Evolutionary conservation across 2,113 vertebrate species (phyloP).

Genomic region (Tragulus kanchil): DNA sequence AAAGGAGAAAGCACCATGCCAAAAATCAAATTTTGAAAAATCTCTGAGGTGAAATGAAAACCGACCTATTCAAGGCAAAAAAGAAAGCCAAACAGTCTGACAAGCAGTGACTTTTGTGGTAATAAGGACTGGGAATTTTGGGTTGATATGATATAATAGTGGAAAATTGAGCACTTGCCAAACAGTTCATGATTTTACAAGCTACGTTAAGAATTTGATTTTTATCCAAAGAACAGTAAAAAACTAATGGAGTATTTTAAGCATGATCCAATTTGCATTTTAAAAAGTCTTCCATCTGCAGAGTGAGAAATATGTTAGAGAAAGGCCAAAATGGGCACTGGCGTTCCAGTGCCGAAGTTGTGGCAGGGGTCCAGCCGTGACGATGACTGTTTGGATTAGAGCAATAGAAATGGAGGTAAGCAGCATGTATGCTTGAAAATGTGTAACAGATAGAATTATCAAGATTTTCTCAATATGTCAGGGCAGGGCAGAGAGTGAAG

Average conservation of each 20-base stretch:
- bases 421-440: not conserved
- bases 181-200: slow-evolving; percentile 38
- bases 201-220: slow-evolving; percentile 17
- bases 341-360: not conserved
- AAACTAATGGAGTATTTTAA: slow-evolving; percentile 54
- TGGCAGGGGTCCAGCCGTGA: not conserved
- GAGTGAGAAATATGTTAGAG: slow-evolving; percentile 31
- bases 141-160: not conserved
- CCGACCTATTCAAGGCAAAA: not conserved
- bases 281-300: not conserved
- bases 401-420: not conserved
- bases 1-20: not conserved
- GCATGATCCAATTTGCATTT: slow-evolving; percentile 42
- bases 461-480: not conserved
- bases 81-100: not conserved
- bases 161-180: slow-evolving; percentile 44
- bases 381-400: not conserved
- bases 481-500: not conserved
- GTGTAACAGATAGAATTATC: not conserved
- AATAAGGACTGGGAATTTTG: not conserved
- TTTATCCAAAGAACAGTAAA: slow-evolving; percentile 52
- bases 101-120: not conserved
- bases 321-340: not conserved
- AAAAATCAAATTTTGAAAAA: not conserved
- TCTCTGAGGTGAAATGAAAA: not conserved